phyloP scores from a whole-genome alignment of 2,113 vertebrate genomes.

The Pomatostomus ruficeps region DNA sequence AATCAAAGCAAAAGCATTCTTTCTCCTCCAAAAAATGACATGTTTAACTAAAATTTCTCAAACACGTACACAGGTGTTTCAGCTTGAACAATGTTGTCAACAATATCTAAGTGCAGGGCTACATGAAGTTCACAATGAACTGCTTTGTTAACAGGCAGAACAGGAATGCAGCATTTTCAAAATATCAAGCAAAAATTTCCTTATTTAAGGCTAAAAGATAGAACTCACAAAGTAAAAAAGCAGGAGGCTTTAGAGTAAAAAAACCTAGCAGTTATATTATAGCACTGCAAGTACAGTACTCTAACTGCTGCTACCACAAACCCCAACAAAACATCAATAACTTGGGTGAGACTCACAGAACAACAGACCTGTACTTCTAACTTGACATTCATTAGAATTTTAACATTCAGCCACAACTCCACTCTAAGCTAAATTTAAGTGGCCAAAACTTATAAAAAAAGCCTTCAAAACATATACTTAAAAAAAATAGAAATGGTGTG shows the following conservation, averaged over 20 bases:
- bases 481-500: constrained; percentile 70
- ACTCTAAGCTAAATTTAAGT: constrained; percentile 53
- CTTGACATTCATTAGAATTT: constrained; percentile 45
- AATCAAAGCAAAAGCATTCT: neutral
- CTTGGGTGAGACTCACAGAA: neutral
- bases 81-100: neutral
- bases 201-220: constrained; percentile 70
- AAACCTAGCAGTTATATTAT: neutral
- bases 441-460: constrained; percentile 70
- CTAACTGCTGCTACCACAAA: neutral
- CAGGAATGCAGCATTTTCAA: constrained; percentile 26
- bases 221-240: constrained; percentile 51
- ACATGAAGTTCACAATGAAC: neutral
- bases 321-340: neutral
- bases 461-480: constrained; percentile 71
- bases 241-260: constrained; percentile 14
- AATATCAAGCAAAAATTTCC: constrained; percentile 36
- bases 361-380: neutral
- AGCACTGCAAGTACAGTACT: neutral
- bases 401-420: constrained; percentile 53
- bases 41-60: neutral
- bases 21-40: neutral
- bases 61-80: neutral
- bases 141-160: constrained; percentile 30
- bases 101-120: neutral